phyloP scores from a whole-genome alignment of 2,113 vertebrate species.

The Thymallus thymallus region DNA sequence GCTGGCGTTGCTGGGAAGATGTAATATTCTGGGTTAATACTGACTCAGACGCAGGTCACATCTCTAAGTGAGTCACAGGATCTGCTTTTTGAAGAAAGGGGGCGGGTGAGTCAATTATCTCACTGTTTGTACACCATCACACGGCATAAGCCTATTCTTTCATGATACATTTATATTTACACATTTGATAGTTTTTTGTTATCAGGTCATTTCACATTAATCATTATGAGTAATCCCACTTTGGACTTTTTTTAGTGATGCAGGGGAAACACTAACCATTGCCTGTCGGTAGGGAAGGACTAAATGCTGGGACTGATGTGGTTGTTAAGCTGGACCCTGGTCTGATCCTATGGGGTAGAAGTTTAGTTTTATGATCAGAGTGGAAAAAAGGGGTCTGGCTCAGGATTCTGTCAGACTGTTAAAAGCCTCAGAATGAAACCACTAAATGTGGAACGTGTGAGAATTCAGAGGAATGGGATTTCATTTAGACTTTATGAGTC shows the following conservation, averaged over 20 bases:
- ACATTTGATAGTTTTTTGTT: not conserved
- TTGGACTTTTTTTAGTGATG: conserved; percentile 38
- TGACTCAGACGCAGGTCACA: not conserved
- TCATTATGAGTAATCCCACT: conserved; percentile 27
- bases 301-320: conserved; percentile 34
- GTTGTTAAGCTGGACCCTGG: conserved; percentile 31
- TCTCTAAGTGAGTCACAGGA: not conserved
- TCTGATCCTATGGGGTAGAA: conserved; percentile 54
- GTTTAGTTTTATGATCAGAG: conserved; percentile 63
- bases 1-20: not conserved
- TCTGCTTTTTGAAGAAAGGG: not conserved
- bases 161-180: too few relatives aligned
- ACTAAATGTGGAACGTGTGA: conserved; percentile 64
- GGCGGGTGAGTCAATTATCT: not conserved
- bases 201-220: not conserved
- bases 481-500: conserved; percentile 51
- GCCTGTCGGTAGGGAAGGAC: not conserved
- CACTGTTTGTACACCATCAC: too few relatives aligned
- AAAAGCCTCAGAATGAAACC: conserved; percentile 54
- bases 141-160: too few relatives aligned
- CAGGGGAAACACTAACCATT: conserved; percentile 2
- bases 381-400: conserved; percentile 69
- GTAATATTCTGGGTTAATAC: not conserved
- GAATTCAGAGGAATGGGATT: conserved; percentile 46
- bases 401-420: conserved; percentile 60